These are phyloP conservation scores for Pangasius sanitwongsei DNA, from an alignment of 2,797 vertebrate genomes.

Conservation along the genomic window DNA sequence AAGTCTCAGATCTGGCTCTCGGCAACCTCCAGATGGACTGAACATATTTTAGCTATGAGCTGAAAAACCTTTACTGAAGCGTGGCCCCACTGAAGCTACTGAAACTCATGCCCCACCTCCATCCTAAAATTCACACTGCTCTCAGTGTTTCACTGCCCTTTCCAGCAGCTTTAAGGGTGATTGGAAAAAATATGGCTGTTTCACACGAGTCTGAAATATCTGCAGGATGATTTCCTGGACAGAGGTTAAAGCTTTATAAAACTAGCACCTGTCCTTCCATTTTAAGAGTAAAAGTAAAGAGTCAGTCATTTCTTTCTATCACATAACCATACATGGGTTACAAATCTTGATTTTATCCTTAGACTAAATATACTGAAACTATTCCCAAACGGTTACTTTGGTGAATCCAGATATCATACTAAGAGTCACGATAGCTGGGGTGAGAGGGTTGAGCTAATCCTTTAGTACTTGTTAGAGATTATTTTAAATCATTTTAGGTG, in stretches of 20 bases:
- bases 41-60: conserved; percentile 34
- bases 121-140: background rate
- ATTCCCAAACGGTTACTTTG: background rate
- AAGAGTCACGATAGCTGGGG: background rate
- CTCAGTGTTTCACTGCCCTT: background rate
- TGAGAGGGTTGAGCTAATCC: background rate
- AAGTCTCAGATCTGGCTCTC: conserved; percentile 5
- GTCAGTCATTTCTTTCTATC: background rate
- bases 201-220: background rate
- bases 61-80: conserved; percentile 29
- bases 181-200: background rate
- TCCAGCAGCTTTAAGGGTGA: conserved; percentile 6
- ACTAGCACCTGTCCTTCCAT: background rate
- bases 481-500: background rate
- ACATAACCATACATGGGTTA: background rate
- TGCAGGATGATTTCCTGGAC: background rate
- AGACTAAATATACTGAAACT: background rate
- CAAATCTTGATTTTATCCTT: background rate
- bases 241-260: background rate
- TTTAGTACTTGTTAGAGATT: background rate
- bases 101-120: background rate
- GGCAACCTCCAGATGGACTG: conserved; percentile 28
- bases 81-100: background rate
- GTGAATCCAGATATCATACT: background rate
- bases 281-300: background rate